Conservation (phyloP, 2,888 invertebrate genomes). For the Pyrocoelia pectoralis region DNA sequence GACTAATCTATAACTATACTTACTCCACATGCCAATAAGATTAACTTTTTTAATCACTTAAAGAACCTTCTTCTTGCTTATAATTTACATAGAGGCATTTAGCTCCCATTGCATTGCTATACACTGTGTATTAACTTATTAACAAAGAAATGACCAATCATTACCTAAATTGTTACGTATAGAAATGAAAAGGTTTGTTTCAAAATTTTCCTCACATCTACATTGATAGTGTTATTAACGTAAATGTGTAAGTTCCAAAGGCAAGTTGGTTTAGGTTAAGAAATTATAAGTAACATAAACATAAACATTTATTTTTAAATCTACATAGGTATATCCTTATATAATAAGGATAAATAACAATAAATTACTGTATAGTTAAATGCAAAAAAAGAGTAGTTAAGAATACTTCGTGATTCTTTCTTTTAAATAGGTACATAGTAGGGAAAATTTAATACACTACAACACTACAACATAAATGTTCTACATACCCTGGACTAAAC, state of each 20-base stretch:
- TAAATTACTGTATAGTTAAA: background rate
- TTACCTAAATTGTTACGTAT: no score
- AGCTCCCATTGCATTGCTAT: no score
- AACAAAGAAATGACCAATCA: no score
- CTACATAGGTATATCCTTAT: background rate
- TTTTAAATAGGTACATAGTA: background rate
- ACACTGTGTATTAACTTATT: no score
- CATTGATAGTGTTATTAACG: no score
- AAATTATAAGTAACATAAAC: constrained; percentile 6
- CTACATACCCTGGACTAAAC: constrained; percentile 51
- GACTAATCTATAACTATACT: no score
- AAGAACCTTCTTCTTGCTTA: no score
- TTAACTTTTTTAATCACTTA: no score
- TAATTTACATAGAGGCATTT: no score
- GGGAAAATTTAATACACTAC: constrained; percentile 26
- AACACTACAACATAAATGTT: constrained; percentile 28
- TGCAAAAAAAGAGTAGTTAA: background rate
- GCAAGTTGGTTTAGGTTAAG: background rate
- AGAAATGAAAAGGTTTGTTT: no score
- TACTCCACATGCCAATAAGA: no score
- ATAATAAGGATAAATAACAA: constrained; percentile 5
- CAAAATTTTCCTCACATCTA: no score
- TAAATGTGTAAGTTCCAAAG: background rate
- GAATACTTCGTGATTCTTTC: background rate
- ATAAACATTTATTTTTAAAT: background rate